Percentiles rank a stretch among this genome's conserved stretches.
These are phyloP conservation scores for Hypomecis atomaria DNA, from an alignment of 2,888 invertebrate species.

Conservation along the genomic window DNA sequence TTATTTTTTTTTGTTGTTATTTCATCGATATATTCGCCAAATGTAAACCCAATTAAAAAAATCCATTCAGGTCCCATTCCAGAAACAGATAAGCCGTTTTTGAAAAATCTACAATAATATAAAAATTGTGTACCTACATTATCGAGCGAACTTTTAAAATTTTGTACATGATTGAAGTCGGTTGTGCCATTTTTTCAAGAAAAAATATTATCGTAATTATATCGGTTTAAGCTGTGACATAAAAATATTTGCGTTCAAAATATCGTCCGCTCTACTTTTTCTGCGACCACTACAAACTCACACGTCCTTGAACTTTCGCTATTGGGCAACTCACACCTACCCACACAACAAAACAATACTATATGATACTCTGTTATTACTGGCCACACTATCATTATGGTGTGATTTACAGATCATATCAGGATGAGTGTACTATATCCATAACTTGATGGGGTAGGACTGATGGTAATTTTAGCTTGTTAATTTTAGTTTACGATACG, in stretches of 20 bases:
- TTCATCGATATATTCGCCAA: too few relatives aligned
- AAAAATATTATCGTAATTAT: too few relatives aligned
- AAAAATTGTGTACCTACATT: too few relatives aligned
- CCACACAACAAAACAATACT: slow-evolving; percentile 35
- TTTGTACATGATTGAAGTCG: too few relatives aligned
- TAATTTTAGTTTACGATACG: slow-evolving; percentile 4
- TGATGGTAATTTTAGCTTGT: slow-evolving; percentile 10
- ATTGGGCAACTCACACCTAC: slow-evolving; percentile 43
- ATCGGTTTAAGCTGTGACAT: too few relatives aligned
- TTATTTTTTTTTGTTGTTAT: too few relatives aligned
- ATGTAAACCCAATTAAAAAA: too few relatives aligned
- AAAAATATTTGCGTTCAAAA: background rate
- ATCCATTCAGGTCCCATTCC: too few relatives aligned
- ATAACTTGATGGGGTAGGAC: slow-evolving; percentile 12
- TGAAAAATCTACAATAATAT: too few relatives aligned
- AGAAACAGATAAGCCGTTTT: too few relatives aligned
- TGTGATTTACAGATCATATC: slow-evolving; percentile 28
- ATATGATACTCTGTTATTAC: slow-evolving; percentile 36
- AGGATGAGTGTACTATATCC: slow-evolving; percentile 8
- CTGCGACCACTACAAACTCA: slow-evolving; percentile 33
- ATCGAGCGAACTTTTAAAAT: too few relatives aligned
- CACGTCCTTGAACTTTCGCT: slow-evolving; percentile 49
- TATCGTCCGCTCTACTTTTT: slow-evolving; percentile 27
- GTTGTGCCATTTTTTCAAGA: too few relatives aligned
- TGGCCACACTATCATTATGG: slow-evolving; percentile 22